Percentiles rank a stretch among this genome's conserved stretches.
Conservation (phyloP, 2,888 invertebrate genomes). For the Allacma fusca region DNA sequence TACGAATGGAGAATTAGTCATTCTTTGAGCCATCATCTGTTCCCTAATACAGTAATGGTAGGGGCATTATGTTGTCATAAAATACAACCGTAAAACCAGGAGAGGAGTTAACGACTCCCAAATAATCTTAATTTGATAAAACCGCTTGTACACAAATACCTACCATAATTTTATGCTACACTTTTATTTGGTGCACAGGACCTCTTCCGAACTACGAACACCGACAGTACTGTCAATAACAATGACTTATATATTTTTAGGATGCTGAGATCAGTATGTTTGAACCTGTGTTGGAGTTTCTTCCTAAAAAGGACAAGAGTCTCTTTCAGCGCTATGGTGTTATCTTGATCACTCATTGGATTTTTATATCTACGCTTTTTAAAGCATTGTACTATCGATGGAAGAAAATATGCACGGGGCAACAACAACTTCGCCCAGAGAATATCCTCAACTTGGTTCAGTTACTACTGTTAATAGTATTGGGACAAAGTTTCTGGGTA, state of each 20-base stretch:
- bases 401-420: constrained; percentile 37
- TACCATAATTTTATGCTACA: no score
- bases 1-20: constrained; percentile 62
- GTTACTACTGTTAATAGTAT: constrained; percentile 43
- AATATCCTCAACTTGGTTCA: constrained; percentile 56
- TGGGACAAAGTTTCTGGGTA: constrained; percentile 33
- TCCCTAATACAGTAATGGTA: constrained; percentile 62
- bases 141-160: no score
- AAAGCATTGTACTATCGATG: constrained; percentile 45
- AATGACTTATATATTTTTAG: constrained; percentile 26
- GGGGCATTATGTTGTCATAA: constrained; percentile 9
- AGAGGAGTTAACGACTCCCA: background rate
- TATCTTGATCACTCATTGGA: constrained; percentile 66
- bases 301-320: constrained; percentile 69
- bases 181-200: no score
- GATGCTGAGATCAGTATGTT: constrained; percentile 60
- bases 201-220: no score
- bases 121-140: no score
- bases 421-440: constrained; percentile 46
- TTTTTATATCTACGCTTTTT: constrained; percentile 64
- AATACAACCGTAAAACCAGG: background rate
- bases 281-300: constrained; percentile 72
- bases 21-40: constrained; percentile 62
- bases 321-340: constrained; percentile 68
- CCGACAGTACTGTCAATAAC: no score